phyloP scores from a whole-genome alignment of 2,113 vertebrate species.

The Himantopus leucocephalus region DNA sequence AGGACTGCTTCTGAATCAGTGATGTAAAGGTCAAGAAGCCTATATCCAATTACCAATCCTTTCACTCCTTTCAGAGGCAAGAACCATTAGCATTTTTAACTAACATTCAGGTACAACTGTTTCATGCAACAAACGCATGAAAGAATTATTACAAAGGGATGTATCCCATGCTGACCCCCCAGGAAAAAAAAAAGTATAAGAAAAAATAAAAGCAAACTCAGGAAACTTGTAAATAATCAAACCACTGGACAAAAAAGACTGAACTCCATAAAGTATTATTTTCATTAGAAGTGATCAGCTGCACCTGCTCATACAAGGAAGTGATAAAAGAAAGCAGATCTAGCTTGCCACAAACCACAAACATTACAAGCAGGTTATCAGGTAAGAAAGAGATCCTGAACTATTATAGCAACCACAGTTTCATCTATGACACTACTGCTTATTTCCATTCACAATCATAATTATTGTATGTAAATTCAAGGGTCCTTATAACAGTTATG shows the following conservation, averaged over 20 bases:
- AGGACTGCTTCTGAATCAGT: background rate
- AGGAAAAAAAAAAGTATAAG: background rate
- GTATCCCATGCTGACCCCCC: background rate
- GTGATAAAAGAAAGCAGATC: background rate
- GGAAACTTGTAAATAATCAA: background rate
- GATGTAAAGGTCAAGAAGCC: conserved; percentile 19
- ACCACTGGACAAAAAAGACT: background rate
- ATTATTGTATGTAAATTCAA: background rate
- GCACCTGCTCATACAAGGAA: background rate
- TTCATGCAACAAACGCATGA: background rate
- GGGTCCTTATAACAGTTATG: background rate
- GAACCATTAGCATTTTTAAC: background rate
- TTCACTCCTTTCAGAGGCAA: conserved; percentile 2
- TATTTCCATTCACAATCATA: background rate
- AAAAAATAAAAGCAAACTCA: background rate
- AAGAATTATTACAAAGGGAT: background rate
- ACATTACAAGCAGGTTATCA: background rate
- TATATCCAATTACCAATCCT: conserved; percentile 21
- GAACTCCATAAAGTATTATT: background rate
- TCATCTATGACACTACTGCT: background rate
- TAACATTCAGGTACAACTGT: background rate
- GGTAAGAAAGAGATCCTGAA: background rate
- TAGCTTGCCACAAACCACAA: background rate
- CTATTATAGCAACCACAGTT: background rate
- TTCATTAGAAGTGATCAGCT: background rate